These are phyloP conservation scores for Triplophysa siluroides DNA, from an alignment of 2,113 vertebrate species.

Conservation along the genomic window DNA sequence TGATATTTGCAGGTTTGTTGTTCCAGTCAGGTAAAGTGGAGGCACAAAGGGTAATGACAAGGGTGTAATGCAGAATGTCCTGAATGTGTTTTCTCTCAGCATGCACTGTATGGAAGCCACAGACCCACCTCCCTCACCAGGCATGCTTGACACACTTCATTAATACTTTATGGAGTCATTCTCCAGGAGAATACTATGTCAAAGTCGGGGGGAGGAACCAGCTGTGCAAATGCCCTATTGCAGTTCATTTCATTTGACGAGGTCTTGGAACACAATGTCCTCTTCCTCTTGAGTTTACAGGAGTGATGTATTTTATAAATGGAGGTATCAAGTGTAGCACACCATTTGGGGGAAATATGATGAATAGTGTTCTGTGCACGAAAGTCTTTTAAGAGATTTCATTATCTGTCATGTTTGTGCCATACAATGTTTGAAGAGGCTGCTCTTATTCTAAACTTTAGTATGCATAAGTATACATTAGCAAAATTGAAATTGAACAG, in stretches of 20 bases:
- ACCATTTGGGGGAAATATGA: neutral
- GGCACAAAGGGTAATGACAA: slow-evolving; percentile 23
- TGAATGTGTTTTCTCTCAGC: slow-evolving; percentile 31
- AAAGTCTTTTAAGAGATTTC: too few relatives aligned
- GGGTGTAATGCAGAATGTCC: slow-evolving; percentile 32
- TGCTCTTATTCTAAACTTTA: too few relatives aligned
- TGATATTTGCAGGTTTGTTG: slow-evolving; percentile 24
- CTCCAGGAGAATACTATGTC: slow-evolving; percentile 51
- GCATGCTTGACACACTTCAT: slow-evolving; percentile 51
- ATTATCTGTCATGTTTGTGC: too few relatives aligned
- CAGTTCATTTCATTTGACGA: slow-evolving; percentile 46
- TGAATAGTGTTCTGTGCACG: neutral
- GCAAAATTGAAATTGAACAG: too few relatives aligned
- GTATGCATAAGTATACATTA: too few relatives aligned
- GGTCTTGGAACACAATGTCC: slow-evolving; percentile 42
- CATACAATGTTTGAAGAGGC: too few relatives aligned
- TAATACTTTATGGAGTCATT: slow-evolving; percentile 64
- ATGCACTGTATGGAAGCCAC: slow-evolving; percentile 11
- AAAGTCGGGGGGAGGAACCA: slow-evolving; percentile 54
- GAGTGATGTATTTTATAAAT: neutral
- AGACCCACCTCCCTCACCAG: slow-evolving; percentile 45
- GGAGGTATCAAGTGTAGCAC: neutral
- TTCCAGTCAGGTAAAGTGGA: slow-evolving; percentile 43
- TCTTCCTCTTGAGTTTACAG: slow-evolving; percentile 4
- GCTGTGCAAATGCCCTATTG: slow-evolving; percentile 51